These are phyloP conservation scores for Thamnaconus septentrionalis DNA, from an alignment of 2,113 vertebrate genomes.

Conservation along the genomic window DNA sequence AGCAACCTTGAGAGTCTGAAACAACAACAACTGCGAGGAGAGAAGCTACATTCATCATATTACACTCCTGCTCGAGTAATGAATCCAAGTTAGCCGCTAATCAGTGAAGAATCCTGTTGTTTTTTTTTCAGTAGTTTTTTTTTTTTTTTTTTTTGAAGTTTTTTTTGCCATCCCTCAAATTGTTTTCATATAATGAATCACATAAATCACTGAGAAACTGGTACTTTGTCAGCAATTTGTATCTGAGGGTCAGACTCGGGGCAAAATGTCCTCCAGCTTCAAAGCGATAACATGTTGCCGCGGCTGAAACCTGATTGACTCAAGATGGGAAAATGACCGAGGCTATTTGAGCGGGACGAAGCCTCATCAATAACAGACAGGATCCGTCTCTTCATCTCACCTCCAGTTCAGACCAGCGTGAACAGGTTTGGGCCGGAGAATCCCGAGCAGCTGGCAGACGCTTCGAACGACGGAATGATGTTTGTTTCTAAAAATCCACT, in stretches of 20 bases:
- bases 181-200: not conserved
- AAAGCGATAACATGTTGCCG: conserved; percentile 41
- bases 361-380: conserved; percentile 36
- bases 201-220: conserved; percentile 7
- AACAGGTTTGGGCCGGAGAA: conserved; percentile 8
- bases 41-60: no score
- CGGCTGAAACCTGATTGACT: conserved; percentile 45
- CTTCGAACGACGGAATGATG: no score
- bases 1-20: no score
- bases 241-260: conserved; percentile 32
- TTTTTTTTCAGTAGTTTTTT: no score
- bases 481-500: no score
- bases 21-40: no score
- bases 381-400: conserved; percentile 34
- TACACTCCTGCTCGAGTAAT: no score
- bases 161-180: not conserved
- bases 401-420: conserved; percentile 25
- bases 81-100: no score
- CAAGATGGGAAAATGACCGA: conserved; percentile 56
- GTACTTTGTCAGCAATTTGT: conserved; percentile 50
- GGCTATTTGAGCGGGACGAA: conserved; percentile 31
- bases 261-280: conserved; percentile 49
- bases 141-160: not conserved
- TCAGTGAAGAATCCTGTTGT: no score
- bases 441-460: no score